Conservation (phyloP, 2,113 vertebrate species). For the Coreoperca whiteheadi region DNA sequence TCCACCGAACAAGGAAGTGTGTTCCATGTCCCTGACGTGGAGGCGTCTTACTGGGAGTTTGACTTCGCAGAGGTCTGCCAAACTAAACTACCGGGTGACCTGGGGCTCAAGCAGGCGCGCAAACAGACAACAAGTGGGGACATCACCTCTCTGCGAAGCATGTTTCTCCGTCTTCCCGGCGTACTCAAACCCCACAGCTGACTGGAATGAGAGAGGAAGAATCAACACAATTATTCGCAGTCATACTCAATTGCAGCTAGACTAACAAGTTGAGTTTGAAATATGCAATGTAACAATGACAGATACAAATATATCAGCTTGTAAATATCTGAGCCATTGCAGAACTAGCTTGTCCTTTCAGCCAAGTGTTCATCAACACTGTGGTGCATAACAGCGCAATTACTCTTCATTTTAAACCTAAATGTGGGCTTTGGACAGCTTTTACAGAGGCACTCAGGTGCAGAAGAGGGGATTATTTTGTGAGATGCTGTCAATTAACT, state of each 20-base stretch:
- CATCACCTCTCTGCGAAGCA: constrained; percentile 95
- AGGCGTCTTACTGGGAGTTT: background rate
- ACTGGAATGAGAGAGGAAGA: constrained; percentile 85
- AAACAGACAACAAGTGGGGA: background rate
- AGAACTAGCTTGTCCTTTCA: background rate
- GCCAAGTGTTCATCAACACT: background rate
- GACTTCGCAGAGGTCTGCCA: background rate
- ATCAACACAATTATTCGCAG: background rate
- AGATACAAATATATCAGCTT: too few relatives aligned
- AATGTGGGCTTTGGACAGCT: too few relatives aligned
- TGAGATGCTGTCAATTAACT: too few relatives aligned
- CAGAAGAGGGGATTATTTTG: too few relatives aligned
- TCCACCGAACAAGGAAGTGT: background rate
- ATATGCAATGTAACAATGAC: too few relatives aligned
- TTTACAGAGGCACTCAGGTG: too few relatives aligned
- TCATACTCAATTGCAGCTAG: background rate
- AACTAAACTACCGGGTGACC: background rate
- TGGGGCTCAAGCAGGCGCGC: background rate
- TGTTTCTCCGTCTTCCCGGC: constrained; percentile 97
- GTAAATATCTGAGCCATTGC: too few relatives aligned
- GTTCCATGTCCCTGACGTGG: background rate
- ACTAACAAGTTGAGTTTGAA: background rate
- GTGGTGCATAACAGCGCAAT: background rate
- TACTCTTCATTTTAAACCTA: too few relatives aligned
- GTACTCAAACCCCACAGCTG: constrained; percentile 96